Evolutionary conservation across 2,113 vertebrate genomes (phyloP).

Genomic region (Ia io): DNA sequence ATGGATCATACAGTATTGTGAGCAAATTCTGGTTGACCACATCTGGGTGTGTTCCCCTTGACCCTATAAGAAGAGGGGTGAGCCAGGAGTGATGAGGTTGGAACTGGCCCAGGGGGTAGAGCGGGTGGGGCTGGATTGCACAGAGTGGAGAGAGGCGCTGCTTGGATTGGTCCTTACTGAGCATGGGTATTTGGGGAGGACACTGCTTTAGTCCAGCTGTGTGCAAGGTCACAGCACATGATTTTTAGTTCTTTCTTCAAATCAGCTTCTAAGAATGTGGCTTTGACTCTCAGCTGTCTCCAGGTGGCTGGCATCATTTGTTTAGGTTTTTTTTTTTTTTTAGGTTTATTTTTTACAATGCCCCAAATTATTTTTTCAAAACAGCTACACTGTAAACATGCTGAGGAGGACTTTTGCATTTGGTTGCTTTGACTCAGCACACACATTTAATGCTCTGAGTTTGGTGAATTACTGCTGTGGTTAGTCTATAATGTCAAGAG

Average conservation of each 20-base stretch:
- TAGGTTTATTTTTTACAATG: background rate
- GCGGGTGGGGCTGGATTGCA: background rate
- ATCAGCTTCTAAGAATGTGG: background rate
- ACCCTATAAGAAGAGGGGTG: background rate
- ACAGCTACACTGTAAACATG: background rate
- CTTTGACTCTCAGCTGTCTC: background rate
- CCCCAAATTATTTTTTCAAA: background rate
- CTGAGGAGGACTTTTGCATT: background rate
- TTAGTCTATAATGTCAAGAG: background rate
- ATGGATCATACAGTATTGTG: conserved; percentile 2
- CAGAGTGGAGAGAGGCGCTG: background rate
- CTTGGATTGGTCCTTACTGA: background rate
- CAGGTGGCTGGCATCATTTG: background rate
- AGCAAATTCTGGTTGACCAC: conserved; percentile 34
- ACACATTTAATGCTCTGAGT: background rate
- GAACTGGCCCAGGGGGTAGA: background rate
- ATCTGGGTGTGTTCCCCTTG: conserved; percentile 54
- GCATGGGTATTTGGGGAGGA: background rate
- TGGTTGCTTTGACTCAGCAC: background rate
- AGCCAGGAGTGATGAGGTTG: conserved; percentile 38
- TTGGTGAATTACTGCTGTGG: background rate
- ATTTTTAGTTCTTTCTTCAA: background rate
- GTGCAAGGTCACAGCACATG: background rate
- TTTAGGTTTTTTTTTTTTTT: background rate
- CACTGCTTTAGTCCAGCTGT: background rate